Conservation (phyloP, 2,888 invertebrate species). For the Melanchra persicariae region DNA sequence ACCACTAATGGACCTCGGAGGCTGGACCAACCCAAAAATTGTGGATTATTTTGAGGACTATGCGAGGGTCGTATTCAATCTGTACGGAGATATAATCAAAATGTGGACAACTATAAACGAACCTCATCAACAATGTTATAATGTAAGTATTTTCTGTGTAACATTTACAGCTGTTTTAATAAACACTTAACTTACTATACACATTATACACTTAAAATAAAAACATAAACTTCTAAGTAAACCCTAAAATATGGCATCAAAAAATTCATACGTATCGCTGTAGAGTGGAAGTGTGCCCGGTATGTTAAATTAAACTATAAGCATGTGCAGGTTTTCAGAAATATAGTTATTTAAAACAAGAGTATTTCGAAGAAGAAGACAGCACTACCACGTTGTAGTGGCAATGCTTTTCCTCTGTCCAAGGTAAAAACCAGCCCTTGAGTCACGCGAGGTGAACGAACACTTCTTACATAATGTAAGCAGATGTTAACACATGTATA, state of each 20-base stretch:
- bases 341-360: no score
- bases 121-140: slow-evolving; percentile 90
- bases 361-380: no score
- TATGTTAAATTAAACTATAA: no score
- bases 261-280: no score
- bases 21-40: slow-evolving; percentile 89
- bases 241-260: no score
- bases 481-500: neutral
- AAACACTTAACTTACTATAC: no score
- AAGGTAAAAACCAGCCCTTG: neutral
- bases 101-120: slow-evolving; percentile 95
- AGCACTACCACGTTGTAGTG: neutral
- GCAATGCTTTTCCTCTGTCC: neutral
- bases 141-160: slow-evolving; percentile 67
- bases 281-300: no score
- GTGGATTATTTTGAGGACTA: slow-evolving; percentile 90
- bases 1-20: slow-evolving; percentile 87
- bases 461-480: slow-evolving; percentile 55
- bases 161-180: no score
- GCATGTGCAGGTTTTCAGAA: no score
- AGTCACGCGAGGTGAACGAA: no score
- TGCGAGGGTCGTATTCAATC: slow-evolving; percentile 89
- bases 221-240: no score
- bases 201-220: no score
- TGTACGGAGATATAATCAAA: slow-evolving; percentile 92